Base-by-base conservation (phyloP, 2,888 invertebrate genomes). In the Leucoptera coffeella region DNA sequence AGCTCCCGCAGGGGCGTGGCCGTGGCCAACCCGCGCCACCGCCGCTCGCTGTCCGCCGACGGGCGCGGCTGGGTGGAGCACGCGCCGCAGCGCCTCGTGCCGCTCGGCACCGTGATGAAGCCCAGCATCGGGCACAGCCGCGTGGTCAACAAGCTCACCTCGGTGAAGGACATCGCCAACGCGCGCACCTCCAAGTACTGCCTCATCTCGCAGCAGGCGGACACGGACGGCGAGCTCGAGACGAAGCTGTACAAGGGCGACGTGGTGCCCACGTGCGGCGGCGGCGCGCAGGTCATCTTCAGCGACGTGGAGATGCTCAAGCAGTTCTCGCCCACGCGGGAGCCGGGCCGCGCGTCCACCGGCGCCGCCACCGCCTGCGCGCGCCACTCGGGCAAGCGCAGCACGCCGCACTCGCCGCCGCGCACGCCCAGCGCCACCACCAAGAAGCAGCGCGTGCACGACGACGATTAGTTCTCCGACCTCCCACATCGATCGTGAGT, bases 221-320 rank as follows among this genome's bases (percentile, higher is more conserved):
- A 94, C 48, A 82, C 85, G 0, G 88, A 87, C 39, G 97, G 97
- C 0, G 93, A 93, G 45, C 62, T 97, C 3, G 92, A 93, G 54
- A 97, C 96, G 0, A 88, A 88, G 42, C 50, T 95, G 10, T 91
- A 88, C 48, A 97, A 94, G 79, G 96, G 87, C 9, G 91, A 96
- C 50, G 87, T 97, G 3, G 77, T 95, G 2, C 92, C 91, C 0
- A 97, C 97, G 0, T 82, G 85, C 30, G 88, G 91, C 2, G 97
- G 97, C 1, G 97, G 99, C 0, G 89, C 94, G 0, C 93, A 96
- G 45, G 87, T 97, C 1, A 83, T 95, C 14, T 94, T 97, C 49
- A 86, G 89, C 39, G 96, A 96, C 54, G 86, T 97, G 2, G 97
- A 99, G 52, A 82, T 84, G 46, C 51, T 95, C 6, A 82, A 80